These are phyloP conservation scores for Hypomesus transpacificus DNA, from an alignment of 2,113 vertebrate genomes.

Conservation along the genomic window DNA sequence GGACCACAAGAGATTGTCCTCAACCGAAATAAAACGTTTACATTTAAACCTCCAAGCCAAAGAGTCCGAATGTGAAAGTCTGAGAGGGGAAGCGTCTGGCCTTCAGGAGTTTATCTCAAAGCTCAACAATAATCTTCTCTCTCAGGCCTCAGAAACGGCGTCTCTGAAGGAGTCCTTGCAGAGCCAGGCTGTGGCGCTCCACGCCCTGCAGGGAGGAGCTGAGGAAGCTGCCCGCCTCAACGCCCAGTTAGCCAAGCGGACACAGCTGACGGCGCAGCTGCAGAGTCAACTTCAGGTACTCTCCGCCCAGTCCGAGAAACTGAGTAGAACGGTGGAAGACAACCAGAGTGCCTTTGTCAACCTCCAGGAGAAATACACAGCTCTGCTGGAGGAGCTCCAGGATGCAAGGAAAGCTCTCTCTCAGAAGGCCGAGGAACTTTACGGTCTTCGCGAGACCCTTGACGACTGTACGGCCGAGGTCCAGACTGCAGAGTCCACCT, in stretches of 20 bases:
- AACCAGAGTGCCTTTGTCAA: constrained; percentile 69
- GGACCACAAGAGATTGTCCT: constrained; percentile 50
- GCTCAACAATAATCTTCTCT: constrained; percentile 58
- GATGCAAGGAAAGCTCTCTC: constrained; percentile 55
- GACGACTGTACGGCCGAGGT: constrained; percentile 49
- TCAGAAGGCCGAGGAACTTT: constrained; percentile 62
- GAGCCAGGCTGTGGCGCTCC: constrained; percentile 56
- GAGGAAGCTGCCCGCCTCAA: constrained; percentile 63
- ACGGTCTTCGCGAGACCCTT: constrained; percentile 55
- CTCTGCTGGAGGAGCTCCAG: constrained; percentile 57
- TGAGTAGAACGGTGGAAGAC: constrained; percentile 47
- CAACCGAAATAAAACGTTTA: constrained; percentile 55
- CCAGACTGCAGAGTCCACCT: constrained; percentile 41
- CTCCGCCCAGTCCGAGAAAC: constrained; percentile 33
- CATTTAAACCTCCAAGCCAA: constrained; percentile 62
- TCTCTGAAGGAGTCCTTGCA: constrained; percentile 53
- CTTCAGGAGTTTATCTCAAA: constrained; percentile 63
- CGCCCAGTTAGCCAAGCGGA: constrained; percentile 65
- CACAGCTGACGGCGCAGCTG: constrained; percentile 60
- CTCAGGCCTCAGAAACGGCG: constrained; percentile 56
- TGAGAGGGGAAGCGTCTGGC: constrained; percentile 67
- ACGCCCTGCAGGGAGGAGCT: constrained; percentile 62
- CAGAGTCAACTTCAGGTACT: constrained; percentile 54
- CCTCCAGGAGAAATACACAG: constrained; percentile 73
- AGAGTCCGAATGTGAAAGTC: constrained; percentile 65